These are phyloP conservation scores for Onthophagus sagittarius DNA, from an alignment of 2,888 invertebrate genomes.

Conservation along the genomic window DNA sequence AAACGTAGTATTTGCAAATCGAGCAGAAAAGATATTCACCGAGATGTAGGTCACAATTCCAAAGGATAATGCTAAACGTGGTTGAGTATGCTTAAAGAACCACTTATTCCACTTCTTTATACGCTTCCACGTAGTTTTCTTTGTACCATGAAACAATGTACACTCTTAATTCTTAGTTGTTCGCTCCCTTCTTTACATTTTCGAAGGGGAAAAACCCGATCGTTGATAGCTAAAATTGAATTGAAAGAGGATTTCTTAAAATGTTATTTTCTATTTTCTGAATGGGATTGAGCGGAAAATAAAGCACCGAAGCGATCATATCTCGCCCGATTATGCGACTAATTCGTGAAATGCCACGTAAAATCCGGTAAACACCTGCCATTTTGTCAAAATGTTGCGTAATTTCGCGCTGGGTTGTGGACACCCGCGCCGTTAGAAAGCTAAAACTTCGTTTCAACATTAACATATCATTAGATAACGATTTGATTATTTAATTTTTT, in stretches of 20 bases:
- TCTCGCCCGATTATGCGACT: not conserved
- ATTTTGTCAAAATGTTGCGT: not conserved
- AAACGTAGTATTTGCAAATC: not conserved
- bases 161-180: not conserved
- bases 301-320: not conserved
- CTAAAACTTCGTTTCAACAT: not conserved
- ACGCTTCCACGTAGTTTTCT: not conserved
- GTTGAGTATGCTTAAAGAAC: not conserved
- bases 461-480: not conserved
- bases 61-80: not conserved
- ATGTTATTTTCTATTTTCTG: not conserved
- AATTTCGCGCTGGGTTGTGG: not conserved
- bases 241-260: not conserved
- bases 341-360: constrained; percentile 10
- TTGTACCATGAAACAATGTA: not conserved
- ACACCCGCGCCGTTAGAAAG: not conserved
- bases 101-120: not conserved
- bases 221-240: not conserved
- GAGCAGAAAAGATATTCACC: not conserved
- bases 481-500: not conserved
- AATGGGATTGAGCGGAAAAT: not conserved
- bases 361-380: constrained; percentile 8
- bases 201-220: not conserved
- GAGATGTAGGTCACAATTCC: not conserved
- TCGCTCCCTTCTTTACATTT: not conserved